These are phyloP conservation scores for Tiliacea citrago DNA, from an alignment of 2,888 invertebrate genomes.

Conservation along the genomic window DNA sequence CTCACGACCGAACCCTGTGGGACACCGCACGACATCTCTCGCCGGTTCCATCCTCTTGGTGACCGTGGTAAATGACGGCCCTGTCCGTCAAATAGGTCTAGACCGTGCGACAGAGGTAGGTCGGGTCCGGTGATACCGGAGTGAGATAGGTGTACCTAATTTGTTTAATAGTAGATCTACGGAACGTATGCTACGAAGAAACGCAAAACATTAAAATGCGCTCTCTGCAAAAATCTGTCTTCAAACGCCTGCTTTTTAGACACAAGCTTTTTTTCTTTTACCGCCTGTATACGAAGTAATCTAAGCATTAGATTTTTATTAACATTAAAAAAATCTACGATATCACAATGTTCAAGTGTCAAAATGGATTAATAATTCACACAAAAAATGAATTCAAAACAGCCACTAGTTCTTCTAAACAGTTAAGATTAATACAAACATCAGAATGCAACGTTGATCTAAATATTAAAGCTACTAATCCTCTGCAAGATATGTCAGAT, in stretches of 20 bases:
- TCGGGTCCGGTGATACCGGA: too few species aligned
- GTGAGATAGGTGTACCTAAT: too few species aligned
- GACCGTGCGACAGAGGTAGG: too few species aligned
- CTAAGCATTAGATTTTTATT: too few species aligned
- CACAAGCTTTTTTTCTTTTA: neutral
- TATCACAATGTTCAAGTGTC: neutral
- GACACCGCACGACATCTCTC: too few species aligned
- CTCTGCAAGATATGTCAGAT: slow-evolving; percentile 45
- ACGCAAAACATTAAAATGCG: neutral
- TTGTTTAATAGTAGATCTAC: neutral
- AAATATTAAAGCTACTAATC: slow-evolving; percentile 59
- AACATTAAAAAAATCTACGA: neutral
- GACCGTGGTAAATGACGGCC: too few species aligned
- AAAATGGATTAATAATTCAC: slow-evolving; percentile 34
- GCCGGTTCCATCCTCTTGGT: too few species aligned
- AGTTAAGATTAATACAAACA: slow-evolving; percentile 59
- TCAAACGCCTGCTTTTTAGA: neutral
- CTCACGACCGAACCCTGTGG: too few species aligned
- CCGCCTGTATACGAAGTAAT: neutral
- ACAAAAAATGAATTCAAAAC: slow-evolving; percentile 36
- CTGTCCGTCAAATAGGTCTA: too few species aligned
- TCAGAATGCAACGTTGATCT: slow-evolving; percentile 53
- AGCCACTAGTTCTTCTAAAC: slow-evolving; percentile 57
- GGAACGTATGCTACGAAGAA: neutral
- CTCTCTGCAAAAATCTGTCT: neutral